Percentiles rank a stretch among this genome's conserved stretches.
Evolutionary conservation across 2,797 vertebrate species (phyloP).

Genomic region (Enteromius unitaeniatus): DNA sequence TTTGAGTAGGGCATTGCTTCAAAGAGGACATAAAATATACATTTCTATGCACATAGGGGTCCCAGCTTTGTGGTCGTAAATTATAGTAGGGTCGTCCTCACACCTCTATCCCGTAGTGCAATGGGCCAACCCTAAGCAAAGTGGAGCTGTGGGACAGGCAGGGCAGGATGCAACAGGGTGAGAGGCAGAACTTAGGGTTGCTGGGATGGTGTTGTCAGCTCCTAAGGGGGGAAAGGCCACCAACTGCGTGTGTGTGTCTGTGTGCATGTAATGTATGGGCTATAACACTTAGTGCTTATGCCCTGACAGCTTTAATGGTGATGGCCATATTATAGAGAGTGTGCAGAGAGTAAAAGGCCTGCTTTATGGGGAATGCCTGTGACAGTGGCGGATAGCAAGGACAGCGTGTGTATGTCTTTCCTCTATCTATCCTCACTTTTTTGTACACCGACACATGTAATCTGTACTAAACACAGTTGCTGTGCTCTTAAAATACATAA

Average conservation of each 20-base stretch:
- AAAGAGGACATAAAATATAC: conserved; percentile 48
- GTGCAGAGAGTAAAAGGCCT: conserved; percentile 64
- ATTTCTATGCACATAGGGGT: conserved; percentile 42
- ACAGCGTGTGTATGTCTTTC: conserved; percentile 46
- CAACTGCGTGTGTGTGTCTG: conserved; percentile 53
- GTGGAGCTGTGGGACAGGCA: conserved; percentile 23
- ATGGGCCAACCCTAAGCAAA: conserved; percentile 42
- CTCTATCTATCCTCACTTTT: conserved; percentile 14
- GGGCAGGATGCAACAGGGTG: neutral
- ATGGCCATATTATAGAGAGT: conserved; percentile 86
- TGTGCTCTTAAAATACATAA: no score
- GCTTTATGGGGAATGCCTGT: conserved; percentile 62
- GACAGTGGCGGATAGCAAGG: conserved; percentile 59
- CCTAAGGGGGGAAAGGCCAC: conserved; percentile 46
- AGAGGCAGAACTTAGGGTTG: conserved; percentile 6
- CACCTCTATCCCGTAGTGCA: conserved; percentile 45
- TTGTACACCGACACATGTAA: neutral
- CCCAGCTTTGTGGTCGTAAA: conserved; percentile 55
- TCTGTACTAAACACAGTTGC: conserved; percentile 4
- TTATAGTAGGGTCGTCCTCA: conserved; percentile 46
- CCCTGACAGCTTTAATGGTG: conserved; percentile 85
- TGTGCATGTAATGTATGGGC: conserved; percentile 75
- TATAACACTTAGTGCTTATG: conserved; percentile 78
- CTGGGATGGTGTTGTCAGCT: conserved; percentile 36
- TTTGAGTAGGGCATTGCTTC: conserved; percentile 39